phyloP scores from a whole-genome alignment of 2,888 invertebrate species.

The Ctenicera cuprea region DNA sequence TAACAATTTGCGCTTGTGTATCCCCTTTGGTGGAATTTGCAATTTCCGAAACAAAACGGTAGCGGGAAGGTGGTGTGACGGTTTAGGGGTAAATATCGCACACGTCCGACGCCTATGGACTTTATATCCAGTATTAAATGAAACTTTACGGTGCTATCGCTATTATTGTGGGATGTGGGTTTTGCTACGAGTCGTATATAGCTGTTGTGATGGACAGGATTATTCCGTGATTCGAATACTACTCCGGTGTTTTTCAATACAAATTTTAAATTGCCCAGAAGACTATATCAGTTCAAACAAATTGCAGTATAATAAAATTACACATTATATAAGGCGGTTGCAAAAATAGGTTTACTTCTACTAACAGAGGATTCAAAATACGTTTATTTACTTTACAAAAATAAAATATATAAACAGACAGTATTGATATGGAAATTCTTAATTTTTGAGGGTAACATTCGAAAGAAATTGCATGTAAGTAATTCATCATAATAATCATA shows the following conservation, averaged over 20 bases:
- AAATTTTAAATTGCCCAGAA: slow-evolving; percentile 38
- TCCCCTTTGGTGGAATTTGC: slow-evolving; percentile 44
- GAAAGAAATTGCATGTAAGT: neutral
- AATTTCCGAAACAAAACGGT: slow-evolving; percentile 49
- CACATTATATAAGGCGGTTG: neutral
- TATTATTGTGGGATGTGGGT: slow-evolving; percentile 68
- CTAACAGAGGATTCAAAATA: too few relatives aligned
- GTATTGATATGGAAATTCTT: too few relatives aligned
- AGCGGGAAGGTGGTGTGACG: slow-evolving; percentile 49
- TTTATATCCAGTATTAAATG: slow-evolving; percentile 70
- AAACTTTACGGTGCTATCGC: slow-evolving; percentile 70
- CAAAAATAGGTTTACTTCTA: too few relatives aligned
- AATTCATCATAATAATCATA: slow-evolving; percentile 6
- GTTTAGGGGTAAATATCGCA: slow-evolving; percentile 58
- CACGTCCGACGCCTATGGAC: slow-evolving; percentile 71
- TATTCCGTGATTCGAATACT: slow-evolving; percentile 59
- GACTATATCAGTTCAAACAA: neutral
- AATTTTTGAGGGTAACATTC: too few relatives aligned
- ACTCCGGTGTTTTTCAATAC: slow-evolving; percentile 45
- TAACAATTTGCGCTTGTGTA: neutral
- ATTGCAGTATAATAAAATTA: neutral
- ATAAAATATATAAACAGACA: too few relatives aligned
- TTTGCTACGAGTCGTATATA: slow-evolving; percentile 65
- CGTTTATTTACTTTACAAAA: too few relatives aligned
- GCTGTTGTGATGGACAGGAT: slow-evolving; percentile 63